Evolutionary conservation across 2,113 vertebrate genomes (phyloP), one percentile per base, ranked within the genome.

Genomic region (Sturnira hondurensis): DNA sequence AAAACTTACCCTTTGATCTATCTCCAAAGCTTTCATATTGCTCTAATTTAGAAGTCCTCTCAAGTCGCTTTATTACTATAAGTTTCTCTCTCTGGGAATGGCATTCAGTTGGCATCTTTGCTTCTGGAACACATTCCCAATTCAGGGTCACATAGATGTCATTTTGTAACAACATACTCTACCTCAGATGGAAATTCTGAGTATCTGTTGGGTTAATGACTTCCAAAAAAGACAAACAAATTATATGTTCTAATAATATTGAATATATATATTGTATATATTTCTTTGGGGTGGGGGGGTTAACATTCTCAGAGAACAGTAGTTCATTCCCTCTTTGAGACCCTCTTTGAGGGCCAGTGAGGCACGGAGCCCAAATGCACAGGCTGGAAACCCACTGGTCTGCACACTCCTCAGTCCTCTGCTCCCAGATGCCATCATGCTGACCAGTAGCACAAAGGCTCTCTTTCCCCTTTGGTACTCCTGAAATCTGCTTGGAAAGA

Each of bases 101-200:
- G 61, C 22, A 89, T 50, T 82, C 28, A 78, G n/a, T 92, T 93
- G 78, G 61, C 36, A 92, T 93, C 50, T 89, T 89, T 94, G 47
- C 87, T 74, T 96, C 73, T 93, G 54, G 89, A 94, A 89, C 52
- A 94, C 86, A 89, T 89, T 50, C 45, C 71, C 20, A 96, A 78
- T 86, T 70, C 43, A 24, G 36, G 41, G 61, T 92, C 78, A 89
- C 28, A 91, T 41, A 94, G 58, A 95, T 74, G 61, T 93, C 89
- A 96, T 83, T 93, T 93, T 84, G 91, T 73, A 95, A 94, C 70
- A 95, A 81, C 20, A 68, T 2, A 0, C 14, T 93, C 10, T 81
- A 56, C 33, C 10, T 85, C 63, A 74, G n/a, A 43, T 77, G 52
- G 47, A 96, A 94, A 94, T 89, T 45, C 41, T 74, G 36, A 91